Percentiles rank a stretch among this genome's conserved stretches.
phyloP scores from a whole-genome alignment of 2,888 invertebrate genomes.

The Cyclophora albipunctata region DNA sequence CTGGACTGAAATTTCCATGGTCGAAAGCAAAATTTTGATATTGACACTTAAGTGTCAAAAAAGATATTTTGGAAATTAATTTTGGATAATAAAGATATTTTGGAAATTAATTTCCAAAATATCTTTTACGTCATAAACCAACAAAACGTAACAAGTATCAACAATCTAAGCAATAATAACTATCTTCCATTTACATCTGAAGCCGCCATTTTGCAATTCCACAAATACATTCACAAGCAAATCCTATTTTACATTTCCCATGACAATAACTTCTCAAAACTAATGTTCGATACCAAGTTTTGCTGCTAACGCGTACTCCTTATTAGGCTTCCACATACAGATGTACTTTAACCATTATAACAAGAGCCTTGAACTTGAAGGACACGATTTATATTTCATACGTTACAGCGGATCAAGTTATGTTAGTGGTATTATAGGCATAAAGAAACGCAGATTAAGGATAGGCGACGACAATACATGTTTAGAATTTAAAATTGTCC shows the following conservation, averaged over 20 bases:
- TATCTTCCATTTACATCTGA: too few relatives aligned
- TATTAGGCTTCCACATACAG: constrained; percentile 38
- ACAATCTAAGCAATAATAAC: too few relatives aligned
- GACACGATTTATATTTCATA: background rate
- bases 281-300: constrained; percentile 30
- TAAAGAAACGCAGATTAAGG: constrained; percentile 57
- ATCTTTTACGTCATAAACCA: too few relatives aligned
- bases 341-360: constrained; percentile 11
- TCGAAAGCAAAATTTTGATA: too few relatives aligned
- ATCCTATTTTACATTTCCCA: constrained; percentile 7
- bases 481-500: constrained; percentile 64
- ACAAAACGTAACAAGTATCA: too few relatives aligned
- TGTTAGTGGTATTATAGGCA: constrained; percentile 34
- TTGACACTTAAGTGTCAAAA: too few relatives aligned
- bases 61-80: too few relatives aligned
- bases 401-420: constrained; percentile 19
- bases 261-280: constrained; percentile 34
- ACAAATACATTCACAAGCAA: constrained; percentile 2
- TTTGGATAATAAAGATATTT: too few relatives aligned
- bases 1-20: too few relatives aligned
- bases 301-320: constrained; percentile 34
- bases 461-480: constrained; percentile 62
- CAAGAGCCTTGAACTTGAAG: constrained; percentile 17
- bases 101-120: too few relatives aligned
- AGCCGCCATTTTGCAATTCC: too few relatives aligned